phyloP scores from a whole-genome alignment of 2,113 vertebrate genomes.

The Hippocampus guttulatus region DNA sequence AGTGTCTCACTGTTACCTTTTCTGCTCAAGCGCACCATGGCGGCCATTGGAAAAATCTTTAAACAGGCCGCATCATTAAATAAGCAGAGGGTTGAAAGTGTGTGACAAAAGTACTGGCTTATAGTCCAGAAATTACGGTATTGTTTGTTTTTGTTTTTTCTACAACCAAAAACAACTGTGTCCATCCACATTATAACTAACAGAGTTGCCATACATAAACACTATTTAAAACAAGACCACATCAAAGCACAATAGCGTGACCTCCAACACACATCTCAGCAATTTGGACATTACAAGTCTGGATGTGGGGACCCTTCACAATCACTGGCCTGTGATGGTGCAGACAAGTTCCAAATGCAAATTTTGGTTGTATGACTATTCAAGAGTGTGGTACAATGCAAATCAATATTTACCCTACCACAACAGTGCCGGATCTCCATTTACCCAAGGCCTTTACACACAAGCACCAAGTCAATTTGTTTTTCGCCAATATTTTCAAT shows the following conservation, averaged over 20 bases:
- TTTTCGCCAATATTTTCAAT: conserved; percentile 15
- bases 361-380: conserved; percentile 23
- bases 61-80: no score
- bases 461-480: conserved; percentile 48
- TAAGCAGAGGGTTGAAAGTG: no score
- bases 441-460: conserved; percentile 1
- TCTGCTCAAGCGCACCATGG: no score
- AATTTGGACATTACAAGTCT: conserved; percentile 15
- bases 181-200: no score
- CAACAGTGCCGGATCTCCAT: conserved; percentile 12
- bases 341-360: conserved; percentile 48
- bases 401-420: conserved; percentile 24
- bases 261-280: neutral
- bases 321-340: conserved; percentile 17
- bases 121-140: no score
- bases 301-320: conserved; percentile 13
- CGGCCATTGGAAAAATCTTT: no score
- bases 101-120: no score
- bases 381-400: conserved; percentile 43
- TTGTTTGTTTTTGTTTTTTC: no score
- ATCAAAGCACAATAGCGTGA: neutral
- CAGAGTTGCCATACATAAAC: neutral
- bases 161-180: no score
- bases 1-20: no score
- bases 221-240: neutral